Evolutionary conservation across 1,140 invertebrate genomes (phyloP).

Genomic region (Capitella teleta): DNA sequence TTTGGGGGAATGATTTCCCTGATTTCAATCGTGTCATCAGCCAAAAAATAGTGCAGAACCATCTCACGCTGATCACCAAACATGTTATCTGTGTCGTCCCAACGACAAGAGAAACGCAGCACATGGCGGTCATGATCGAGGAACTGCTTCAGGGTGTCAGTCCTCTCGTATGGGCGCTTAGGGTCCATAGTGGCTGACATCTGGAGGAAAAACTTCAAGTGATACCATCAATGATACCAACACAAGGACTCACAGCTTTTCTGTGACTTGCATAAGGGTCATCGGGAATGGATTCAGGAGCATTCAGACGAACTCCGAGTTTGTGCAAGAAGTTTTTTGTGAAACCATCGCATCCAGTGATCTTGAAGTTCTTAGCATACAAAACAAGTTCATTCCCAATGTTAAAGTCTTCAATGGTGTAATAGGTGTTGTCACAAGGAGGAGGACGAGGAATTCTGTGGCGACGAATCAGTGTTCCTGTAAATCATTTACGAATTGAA

Average conservation of each 20-base stretch:
- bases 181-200: conserved; percentile 41
- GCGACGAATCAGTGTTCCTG: conserved; percentile 60
- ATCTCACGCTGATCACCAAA: conserved; percentile 41
- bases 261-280: conserved; percentile 37
- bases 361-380: conserved; percentile 65
- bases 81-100: conserved; percentile 40
- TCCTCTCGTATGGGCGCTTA: conserved; percentile 39
- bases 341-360: conserved; percentile 70
- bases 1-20: conserved; percentile 33
- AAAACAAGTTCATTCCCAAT: conserved; percentile 63
- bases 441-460: conserved; percentile 63
- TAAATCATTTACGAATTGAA: conserved; percentile 1
- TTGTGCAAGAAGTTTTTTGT: conserved; percentile 71
- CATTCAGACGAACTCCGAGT: conserved; percentile 63
- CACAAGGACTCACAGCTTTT: conserved; percentile 33
- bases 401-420: conserved; percentile 49
- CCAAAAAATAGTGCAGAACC: conserved; percentile 41
- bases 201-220: conserved; percentile 17
- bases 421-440: conserved; percentile 57
- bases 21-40: conserved; percentile 43
- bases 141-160: conserved; percentile 42
- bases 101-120: conserved; percentile 40
- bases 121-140: conserved; percentile 42
- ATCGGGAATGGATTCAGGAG: conserved; percentile 16
- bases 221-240: background rate